These are phyloP conservation scores for Cercopithecus hamlyni DNA, from an alignment of 2,797 vertebrate genomes.

Conservation along the genomic window DNA sequence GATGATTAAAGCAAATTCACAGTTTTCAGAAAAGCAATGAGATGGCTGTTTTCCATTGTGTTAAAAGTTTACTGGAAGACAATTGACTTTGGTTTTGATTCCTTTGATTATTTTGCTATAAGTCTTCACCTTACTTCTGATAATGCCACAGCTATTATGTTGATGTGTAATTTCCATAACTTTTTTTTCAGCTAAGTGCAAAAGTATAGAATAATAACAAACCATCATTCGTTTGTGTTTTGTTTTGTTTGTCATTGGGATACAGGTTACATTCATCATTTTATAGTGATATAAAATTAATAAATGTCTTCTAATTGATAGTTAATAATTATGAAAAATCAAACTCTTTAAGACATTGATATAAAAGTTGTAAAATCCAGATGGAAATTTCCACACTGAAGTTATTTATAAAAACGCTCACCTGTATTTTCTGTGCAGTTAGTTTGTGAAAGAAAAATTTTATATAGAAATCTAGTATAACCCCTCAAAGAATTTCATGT, in stretches of 20 bases:
- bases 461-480: not conserved
- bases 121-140: not conserved
- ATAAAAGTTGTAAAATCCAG: not conserved
- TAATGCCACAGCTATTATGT: not conserved
- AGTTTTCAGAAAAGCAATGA: not conserved
- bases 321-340: not conserved
- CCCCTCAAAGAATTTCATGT: not conserved
- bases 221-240: not conserved
- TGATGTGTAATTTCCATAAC: not conserved
- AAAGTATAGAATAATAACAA: not conserved
- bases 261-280: not conserved
- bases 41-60: not conserved
- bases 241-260: not conserved
- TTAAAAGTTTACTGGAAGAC: not conserved
- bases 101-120: not conserved
- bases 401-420: not conserved
- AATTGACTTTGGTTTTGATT: not conserved
- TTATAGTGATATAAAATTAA: not conserved
- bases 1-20: not conserved
- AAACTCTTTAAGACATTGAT: constrained; percentile 15
- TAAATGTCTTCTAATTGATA: not conserved
- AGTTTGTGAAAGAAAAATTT: not conserved
- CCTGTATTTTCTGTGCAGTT: not conserved
- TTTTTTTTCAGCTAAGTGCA: not conserved
- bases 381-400: not conserved